phyloP scores from a whole-genome alignment of 2,113 vertebrate species.

The Lophotis ruficrista region DNA sequence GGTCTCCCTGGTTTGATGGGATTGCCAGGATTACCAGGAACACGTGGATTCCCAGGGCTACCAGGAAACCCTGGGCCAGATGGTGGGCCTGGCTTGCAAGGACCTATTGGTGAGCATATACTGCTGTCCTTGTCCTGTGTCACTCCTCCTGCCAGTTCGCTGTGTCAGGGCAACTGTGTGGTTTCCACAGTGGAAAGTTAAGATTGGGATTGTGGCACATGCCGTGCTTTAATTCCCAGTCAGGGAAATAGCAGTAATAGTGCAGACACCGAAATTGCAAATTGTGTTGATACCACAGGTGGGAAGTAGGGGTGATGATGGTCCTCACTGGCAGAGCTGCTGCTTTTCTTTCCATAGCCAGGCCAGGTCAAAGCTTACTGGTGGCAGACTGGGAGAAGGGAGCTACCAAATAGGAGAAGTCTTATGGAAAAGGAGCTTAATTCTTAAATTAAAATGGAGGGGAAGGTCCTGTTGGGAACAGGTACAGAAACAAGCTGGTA shows the following conservation, averaged over 20 bases:
- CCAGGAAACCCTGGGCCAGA: slow-evolving; percentile 77
- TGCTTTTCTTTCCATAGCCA: not conserved
- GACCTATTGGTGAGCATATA: slow-evolving; percentile 67
- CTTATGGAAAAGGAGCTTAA: not conserved
- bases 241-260: not conserved
- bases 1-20: slow-evolving; percentile 77
- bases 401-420: not conserved
- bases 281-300: not conserved
- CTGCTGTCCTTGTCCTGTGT: not conserved
- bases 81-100: slow-evolving; percentile 68
- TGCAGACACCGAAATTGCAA: not conserved
- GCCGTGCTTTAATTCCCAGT: not conserved
- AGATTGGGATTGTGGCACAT: not conserved
- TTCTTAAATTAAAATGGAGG: not conserved
- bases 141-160: not conserved
- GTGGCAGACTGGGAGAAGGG: not conserved
- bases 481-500: not conserved
- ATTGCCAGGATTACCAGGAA: slow-evolving; percentile 73
- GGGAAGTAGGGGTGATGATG: not conserved
- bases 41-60: slow-evolving; percentile 77
- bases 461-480: not conserved
- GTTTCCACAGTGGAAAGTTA: not conserved
- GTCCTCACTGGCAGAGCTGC: not conserved
- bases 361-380: not conserved
- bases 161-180: not conserved